Evolutionary conservation across 2,113 vertebrate genomes (phyloP), one percentile per base, ranked within the genome.

Genomic region (Pelusios castaneus): DNA sequence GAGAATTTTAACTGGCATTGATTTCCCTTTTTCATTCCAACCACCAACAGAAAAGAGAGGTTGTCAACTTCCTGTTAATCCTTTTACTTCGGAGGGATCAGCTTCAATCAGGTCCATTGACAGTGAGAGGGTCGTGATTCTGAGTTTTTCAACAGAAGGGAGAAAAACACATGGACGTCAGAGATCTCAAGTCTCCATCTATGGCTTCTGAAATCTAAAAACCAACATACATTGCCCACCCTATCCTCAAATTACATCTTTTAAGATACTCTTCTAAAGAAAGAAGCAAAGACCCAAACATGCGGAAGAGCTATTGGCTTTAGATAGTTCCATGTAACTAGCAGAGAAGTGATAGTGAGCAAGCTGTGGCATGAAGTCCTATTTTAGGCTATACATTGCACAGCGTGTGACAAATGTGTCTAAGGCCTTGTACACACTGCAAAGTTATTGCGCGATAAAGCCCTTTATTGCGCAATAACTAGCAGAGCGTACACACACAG

Each of bases 21-120:
- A 27, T 80, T 96, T 92, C 77, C 54, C 94, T 84, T 55, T n/a
- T 8, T 67, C 70, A 22, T 82, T 79, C 56, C 88, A 89, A 80
- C 76, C 27, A 60, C 0, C 2, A 29, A 38, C 24, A 80, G 67
- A 54, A 84, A 73, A 29, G 38, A n/a, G 27, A 80, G 38, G 54
- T 6, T 88, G 58, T 10, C 85, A 41, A 16, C 8, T 3, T 5
- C 24, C 13, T 84, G 63, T 14, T 8, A 83, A 11, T 60, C 45
- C 63, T 88, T 92, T 58, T 41, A 45, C 81, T 77, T 47, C 76
- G 45, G 49, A 93, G 89, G 1, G 38, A 90, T 77, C 54, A 24
- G 31, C 17, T 84, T 80, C 31, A 75, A 58, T 34, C 22, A 73
- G 47, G 4, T 5, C 27, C 5, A 29, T 49, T 17, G 47, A 43